Evolutionary conservation across 1,140 invertebrate species (phyloP).

Genomic region (Penaeus vannamei): DNA sequence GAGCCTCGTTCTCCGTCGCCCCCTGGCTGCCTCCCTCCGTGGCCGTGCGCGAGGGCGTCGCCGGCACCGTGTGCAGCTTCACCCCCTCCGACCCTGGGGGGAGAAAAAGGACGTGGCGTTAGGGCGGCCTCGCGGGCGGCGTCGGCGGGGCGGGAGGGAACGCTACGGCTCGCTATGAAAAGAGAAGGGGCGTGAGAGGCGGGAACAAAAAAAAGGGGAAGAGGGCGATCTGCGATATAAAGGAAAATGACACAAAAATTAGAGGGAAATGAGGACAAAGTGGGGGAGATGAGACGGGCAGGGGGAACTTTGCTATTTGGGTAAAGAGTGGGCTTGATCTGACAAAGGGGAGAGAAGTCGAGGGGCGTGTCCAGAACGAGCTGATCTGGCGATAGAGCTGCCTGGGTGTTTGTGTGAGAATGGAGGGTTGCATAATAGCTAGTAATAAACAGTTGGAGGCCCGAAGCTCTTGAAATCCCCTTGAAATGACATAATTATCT

Average conservation of each 20-base stretch:
- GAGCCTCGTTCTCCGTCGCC: slow-evolving; percentile 54
- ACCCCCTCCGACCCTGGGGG: slow-evolving; percentile 51
- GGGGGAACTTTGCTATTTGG: background rate
- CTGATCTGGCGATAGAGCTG: no score
- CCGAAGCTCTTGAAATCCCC: no score
- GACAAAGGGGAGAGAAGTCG: background rate
- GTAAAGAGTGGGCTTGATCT: background rate
- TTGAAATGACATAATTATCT: no score
- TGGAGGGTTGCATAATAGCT: no score
- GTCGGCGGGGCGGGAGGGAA: background rate
- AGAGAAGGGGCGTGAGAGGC: background rate
- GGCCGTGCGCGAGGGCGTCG: slow-evolving; percentile 52
- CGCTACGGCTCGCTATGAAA: background rate
- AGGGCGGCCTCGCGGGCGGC: background rate
- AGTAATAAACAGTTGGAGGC: no score
- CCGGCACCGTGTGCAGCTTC: slow-evolving; percentile 60
- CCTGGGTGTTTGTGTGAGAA: no score
- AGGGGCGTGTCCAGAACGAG: background rate
- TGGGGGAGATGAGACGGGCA: background rate
- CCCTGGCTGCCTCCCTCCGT: slow-evolving; percentile 56
- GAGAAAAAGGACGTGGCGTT: background rate
- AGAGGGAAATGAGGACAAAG: background rate
- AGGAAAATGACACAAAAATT: background rate
- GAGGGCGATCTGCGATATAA: background rate
- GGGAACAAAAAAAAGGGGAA: background rate